Evolutionary conservation across 2,797 vertebrate genomes (phyloP).

Genomic region (Rachycentron canadum): DNA sequence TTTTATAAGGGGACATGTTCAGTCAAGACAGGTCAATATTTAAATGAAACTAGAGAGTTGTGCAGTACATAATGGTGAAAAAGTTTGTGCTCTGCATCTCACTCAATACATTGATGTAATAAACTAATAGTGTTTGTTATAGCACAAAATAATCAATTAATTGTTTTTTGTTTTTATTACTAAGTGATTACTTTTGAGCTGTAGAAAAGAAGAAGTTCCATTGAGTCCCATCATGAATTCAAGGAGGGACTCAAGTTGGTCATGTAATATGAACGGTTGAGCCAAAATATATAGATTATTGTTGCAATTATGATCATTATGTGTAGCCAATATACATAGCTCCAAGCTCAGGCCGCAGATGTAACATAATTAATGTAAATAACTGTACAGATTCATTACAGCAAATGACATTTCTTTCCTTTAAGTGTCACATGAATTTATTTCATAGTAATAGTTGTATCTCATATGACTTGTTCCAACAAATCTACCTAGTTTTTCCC

Average conservation of each 20-base stretch:
- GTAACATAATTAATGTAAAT: too few relatives aligned
- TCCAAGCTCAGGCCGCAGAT: too few relatives aligned
- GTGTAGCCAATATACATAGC: too few relatives aligned
- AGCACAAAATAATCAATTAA: too few relatives aligned
- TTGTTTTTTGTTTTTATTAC: neutral
- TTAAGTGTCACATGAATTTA: neutral
- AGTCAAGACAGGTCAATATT: too few relatives aligned
- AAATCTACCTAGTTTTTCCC: neutral
- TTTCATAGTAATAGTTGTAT: neutral
- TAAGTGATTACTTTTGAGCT: neutral
- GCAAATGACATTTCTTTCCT: too few relatives aligned
- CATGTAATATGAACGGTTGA: neutral
- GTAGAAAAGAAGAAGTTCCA: neutral
- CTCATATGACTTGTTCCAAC: neutral
- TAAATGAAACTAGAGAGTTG: neutral
- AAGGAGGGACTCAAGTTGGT: neutral
- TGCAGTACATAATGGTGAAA: too few relatives aligned
- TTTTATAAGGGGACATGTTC: neutral
- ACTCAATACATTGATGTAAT: too few relatives aligned
- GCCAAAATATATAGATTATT: neutral
- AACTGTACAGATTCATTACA: too few relatives aligned
- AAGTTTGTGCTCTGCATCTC: neutral
- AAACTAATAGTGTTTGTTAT: neutral
- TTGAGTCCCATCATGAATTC: too few relatives aligned
- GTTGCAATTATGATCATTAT: neutral